Conservation (phyloP, 2,797 vertebrate species). For the Acridotheres tristis region DNA sequence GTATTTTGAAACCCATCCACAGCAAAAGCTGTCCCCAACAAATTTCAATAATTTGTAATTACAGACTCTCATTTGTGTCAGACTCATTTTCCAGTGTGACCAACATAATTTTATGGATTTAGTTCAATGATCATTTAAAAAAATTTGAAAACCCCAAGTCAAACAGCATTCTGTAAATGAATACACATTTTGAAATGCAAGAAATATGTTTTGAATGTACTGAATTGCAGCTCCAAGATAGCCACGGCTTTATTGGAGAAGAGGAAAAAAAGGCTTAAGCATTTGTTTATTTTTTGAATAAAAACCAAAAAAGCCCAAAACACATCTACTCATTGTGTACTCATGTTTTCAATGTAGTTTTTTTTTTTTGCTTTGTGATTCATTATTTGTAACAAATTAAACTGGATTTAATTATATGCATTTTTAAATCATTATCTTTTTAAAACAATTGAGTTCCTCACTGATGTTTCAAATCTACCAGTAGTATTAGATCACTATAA, state of each 20-base stretch:
- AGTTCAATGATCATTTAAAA: not conserved
- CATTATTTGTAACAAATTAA: not conserved
- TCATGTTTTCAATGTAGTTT: not conserved
- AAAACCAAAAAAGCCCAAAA: not conserved
- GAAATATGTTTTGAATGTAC: not conserved
- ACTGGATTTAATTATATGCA: not conserved
- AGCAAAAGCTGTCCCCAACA: not conserved
- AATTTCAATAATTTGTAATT: not conserved
- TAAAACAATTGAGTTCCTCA: not conserved
- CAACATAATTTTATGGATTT: not conserved
- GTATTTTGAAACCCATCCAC: not conserved
- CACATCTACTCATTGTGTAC: not conserved
- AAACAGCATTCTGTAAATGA: not conserved
- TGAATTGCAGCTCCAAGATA: not conserved
- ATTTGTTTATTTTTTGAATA: not conserved
- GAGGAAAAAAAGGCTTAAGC: not conserved
- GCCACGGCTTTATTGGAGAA: not conserved
- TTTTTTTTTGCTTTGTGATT: not conserved
- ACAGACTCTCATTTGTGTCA: not conserved
- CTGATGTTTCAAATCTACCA: not conserved
- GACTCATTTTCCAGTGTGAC: not conserved
- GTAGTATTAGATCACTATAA: not conserved
- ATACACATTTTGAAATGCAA: not conserved
- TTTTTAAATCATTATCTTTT: not conserved
- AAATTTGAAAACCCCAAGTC: not conserved